Base-by-base conservation (phyloP, 37 sponge, comb jelly and placozoan species). In the Beroe ovata region DNA sequence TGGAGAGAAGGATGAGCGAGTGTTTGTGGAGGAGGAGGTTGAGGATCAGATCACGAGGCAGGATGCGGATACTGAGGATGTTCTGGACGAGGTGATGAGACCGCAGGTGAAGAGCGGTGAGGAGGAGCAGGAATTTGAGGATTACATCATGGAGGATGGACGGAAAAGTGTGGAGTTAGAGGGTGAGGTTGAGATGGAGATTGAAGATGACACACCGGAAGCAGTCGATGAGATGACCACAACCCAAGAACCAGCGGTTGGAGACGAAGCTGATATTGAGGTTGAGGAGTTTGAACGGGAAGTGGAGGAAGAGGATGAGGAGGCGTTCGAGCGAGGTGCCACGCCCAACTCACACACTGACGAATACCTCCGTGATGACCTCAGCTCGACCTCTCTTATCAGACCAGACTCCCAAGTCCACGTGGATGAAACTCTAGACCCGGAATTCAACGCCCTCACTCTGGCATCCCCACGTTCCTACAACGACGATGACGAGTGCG, bases 241-340 rank as follows among this genome's bases (percentile, higher is more conserved):
- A 0, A n/a, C 0, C 23, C 23, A 77, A 8, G 26, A 77, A 4
- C 84, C 42, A 1, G 54, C 54, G 26, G 47, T 77, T 2, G 84
- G 47, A 42, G 84, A 77, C 28, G 84, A 40, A 54, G 47, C 8
- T 11, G 84, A 77, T 41, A 54, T 30, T 21, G 84, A 77, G 19
- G 16, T 77, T 20, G 47, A 37, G 2, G 84, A 77, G 47, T 77
- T 77, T 77, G 28, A 41, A 30, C 84, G 84, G n/a, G 54, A 8
- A 20, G 28, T 18, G 22, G 84, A 77, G 84, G 84, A 77, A 54
- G 84, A 77, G 47, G 84, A 77, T 20, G 84, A 77, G 84, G 84
- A 77, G 47, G 41, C 21, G 22, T 77, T 77, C 22, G 28, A 77
- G 25, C 84, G 84, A 25, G 84, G 84, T 1, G 41, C 84, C 4